Evolutionary conservation across 2,888 invertebrate species (phyloP).

Genomic region (Lasioglossum zephyrum): DNA sequence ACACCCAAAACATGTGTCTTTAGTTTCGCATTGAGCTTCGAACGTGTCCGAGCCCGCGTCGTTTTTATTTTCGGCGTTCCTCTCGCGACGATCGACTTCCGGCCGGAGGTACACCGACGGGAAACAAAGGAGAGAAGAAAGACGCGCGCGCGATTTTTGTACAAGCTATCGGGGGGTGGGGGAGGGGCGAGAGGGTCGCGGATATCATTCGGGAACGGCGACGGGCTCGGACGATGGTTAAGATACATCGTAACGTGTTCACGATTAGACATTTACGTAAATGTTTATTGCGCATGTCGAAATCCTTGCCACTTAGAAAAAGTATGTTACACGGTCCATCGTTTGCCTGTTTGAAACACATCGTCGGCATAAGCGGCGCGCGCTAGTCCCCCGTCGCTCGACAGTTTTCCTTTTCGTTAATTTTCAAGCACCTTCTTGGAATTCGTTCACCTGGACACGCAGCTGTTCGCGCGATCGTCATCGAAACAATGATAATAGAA

Average conservation of each 20-base stretch:
- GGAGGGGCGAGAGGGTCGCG: background rate
- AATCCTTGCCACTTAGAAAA: conserved; percentile 75
- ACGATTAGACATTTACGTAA: conserved; percentile 81
- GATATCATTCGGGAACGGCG: conserved; percentile 54
- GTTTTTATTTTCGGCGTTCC: conserved; percentile 41
- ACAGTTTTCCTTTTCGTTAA: background rate
- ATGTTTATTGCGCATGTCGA: conserved; percentile 80
- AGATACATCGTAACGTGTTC: conserved; percentile 76
- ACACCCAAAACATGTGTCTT: conserved; percentile 77
- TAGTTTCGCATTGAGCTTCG: conserved; percentile 75
- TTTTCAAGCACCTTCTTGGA: background rate
- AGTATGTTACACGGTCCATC: conserved; percentile 61
- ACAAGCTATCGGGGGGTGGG: conserved; percentile 23
- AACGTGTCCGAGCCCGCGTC: conserved; percentile 71
- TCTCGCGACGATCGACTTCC: conserved; percentile 14
- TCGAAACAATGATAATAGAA: background rate
- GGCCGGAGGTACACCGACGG: background rate
- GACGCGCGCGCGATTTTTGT: conserved; percentile 28
- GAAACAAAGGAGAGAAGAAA: conserved; percentile 10
- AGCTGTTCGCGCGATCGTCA: background rate
- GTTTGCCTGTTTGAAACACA: conserved; percentile 32
- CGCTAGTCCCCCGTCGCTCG: conserved; percentile 19
- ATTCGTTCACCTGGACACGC: background rate
- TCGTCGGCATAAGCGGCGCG: conserved; percentile 40
- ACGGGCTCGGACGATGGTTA: conserved; percentile 68